These are phyloP conservation scores for Marmota monax DNA, from an alignment of 2,113 vertebrate species.

Conservation along the genomic window DNA sequence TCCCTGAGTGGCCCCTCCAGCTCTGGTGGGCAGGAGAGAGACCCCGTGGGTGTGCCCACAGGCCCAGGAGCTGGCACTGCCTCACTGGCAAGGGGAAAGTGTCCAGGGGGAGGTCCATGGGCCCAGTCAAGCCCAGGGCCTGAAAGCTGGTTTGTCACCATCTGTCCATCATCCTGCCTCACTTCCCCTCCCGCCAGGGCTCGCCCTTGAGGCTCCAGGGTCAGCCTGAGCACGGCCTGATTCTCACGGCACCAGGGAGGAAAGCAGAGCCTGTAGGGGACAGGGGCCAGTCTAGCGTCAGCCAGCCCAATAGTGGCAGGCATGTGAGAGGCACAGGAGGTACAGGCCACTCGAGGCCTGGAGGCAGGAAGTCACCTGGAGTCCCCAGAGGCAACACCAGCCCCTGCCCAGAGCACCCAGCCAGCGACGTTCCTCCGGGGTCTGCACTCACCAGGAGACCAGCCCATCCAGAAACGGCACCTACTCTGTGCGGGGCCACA, in stretches of 20 bases:
- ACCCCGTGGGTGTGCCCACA: not conserved
- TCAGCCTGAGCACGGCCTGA: not conserved
- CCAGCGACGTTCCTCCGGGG: fast-evolving
- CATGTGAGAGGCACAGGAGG: not conserved
- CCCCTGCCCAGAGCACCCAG: not conserved
- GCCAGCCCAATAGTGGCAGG: not conserved
- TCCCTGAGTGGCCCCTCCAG: not conserved
- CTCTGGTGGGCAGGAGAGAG: not conserved
- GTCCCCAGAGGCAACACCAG: not conserved
- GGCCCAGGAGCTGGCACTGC: not conserved
- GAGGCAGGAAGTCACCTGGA: not conserved
- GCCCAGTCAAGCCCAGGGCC: not conserved
- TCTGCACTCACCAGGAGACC: fast-evolving
- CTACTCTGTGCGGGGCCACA: not conserved
- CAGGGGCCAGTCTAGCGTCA: not conserved
- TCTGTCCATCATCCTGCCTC: not conserved
- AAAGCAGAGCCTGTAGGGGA: not conserved
- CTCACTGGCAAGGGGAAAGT: fast-evolving
- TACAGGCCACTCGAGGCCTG: not conserved
- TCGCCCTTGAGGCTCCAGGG: not conserved
- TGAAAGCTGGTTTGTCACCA: not conserved
- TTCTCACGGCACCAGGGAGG: not conserved
- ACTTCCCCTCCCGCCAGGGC: not conserved
- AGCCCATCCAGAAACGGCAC: not conserved
- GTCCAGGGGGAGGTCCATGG: not conserved